Conservation (phyloP, 2,888 invertebrate species). For the Boloria euphrosyne region DNA sequence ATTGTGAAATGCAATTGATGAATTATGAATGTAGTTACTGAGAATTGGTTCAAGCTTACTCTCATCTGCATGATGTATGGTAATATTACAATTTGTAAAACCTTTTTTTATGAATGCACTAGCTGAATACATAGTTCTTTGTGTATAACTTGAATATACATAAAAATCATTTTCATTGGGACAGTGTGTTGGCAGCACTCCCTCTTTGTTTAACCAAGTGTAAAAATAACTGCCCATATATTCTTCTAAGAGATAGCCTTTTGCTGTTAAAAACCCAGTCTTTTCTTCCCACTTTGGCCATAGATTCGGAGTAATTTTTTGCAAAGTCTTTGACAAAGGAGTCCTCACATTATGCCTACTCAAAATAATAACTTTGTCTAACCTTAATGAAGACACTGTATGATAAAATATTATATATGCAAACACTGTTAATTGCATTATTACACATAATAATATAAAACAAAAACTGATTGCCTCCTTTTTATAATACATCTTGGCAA, state of each 20-base stretch:
- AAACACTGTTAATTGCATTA: slow-evolving; percentile 30
- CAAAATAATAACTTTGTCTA: slow-evolving; percentile 61
- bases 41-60: slow-evolving; percentile 59
- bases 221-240: slow-evolving; percentile 54
- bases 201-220: slow-evolving; percentile 52
- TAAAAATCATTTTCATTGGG: slow-evolving; percentile 59
- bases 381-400: slow-evolving; percentile 25
- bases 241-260: slow-evolving; percentile 62
- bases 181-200: slow-evolving; percentile 50
- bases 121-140: slow-evolving; percentile 65
- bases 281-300: slow-evolving; percentile 66
- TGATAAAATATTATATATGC: slow-evolving; percentile 28
- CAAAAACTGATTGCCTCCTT: slow-evolving; percentile 22
- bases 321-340: slow-evolving; percentile 59
- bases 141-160: slow-evolving; percentile 65
- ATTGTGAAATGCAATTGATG: slow-evolving; percentile 52
- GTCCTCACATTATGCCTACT: slow-evolving; percentile 68
- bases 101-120: slow-evolving; percentile 60
- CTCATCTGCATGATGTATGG: slow-evolving; percentile 53
- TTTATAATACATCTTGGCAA: slow-evolving; percentile 26
- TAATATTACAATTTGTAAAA: slow-evolving; percentile 63
- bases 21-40: slow-evolving; percentile 64
- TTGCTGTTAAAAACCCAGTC: slow-evolving; percentile 60
- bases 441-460: slow-evolving; percentile 30
- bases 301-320: slow-evolving; percentile 52